phyloP scores from a whole-genome alignment of 2,888 invertebrate genomes.

The Ophioninae sp. region DNA sequence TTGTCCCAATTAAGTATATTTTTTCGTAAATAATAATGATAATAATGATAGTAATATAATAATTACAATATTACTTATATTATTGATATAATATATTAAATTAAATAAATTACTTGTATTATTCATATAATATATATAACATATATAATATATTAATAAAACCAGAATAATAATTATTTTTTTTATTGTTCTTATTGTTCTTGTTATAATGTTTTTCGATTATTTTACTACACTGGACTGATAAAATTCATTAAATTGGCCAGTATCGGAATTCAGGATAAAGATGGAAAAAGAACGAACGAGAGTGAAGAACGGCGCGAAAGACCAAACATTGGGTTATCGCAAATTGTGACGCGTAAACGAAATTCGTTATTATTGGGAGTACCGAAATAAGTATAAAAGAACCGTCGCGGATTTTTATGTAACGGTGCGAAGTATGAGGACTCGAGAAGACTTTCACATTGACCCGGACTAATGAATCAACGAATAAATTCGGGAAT shows the following conservation, averaged over 20 bases:
- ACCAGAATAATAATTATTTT: background rate
- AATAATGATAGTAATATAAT: no score
- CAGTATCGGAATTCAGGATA: constrained; percentile 22
- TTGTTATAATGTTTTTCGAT: constrained; percentile 18
- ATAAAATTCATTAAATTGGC: constrained; percentile 33
- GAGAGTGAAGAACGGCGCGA: background rate
- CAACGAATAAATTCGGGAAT: background rate
- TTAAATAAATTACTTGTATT: no score
- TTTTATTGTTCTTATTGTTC: background rate
- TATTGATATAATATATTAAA: no score
- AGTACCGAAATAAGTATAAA: constrained; percentile 25
- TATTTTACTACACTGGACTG: constrained; percentile 36
- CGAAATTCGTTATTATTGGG: constrained; percentile 19
- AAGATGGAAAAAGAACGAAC: background rate
- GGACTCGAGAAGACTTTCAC: background rate
- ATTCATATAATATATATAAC: no score
- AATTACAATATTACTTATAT: no score
- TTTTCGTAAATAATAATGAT: no score
- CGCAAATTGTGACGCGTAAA: constrained; percentile 26
- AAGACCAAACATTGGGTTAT: constrained; percentile 51
- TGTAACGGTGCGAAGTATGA: constrained; percentile 18
- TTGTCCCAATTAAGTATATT: background rate
- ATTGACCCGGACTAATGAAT: background rate
- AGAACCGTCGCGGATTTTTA: constrained; percentile 25
- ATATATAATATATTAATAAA: no score